phyloP scores from a whole-genome alignment of 2,888 invertebrate genomes.

The Seladonia tumulorum region DNA sequence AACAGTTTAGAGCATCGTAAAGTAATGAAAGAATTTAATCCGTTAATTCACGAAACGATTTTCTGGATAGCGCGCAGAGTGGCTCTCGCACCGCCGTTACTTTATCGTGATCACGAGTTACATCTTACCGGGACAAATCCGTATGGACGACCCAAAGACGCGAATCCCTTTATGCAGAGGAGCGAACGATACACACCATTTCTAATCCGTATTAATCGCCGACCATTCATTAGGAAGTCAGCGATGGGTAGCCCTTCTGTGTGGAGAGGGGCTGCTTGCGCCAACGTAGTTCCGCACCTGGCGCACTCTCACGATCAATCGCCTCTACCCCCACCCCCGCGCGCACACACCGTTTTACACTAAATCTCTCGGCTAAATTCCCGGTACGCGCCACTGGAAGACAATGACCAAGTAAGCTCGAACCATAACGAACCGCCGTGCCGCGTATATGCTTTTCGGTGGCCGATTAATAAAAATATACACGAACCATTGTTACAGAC shows the following conservation, averaged over 20 bases:
- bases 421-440: slow-evolving; percentile 30
- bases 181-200: slow-evolving; percentile 51
- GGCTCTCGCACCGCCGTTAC: neutral
- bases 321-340: slow-evolving; percentile 9
- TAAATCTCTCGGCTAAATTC: slow-evolving; percentile 66
- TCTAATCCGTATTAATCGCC: slow-evolving; percentile 69
- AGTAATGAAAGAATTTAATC: neutral
- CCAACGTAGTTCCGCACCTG: slow-evolving; percentile 66
- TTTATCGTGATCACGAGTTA: slow-evolving; percentile 1
- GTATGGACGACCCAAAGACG: slow-evolving; percentile 20
- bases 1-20: neutral
- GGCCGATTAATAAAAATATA: slow-evolving; percentile 24
- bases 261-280: slow-evolving; percentile 32
- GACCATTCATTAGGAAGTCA: slow-evolving; percentile 70
- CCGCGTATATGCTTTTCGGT: slow-evolving; percentile 18
- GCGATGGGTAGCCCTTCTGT: slow-evolving; percentile 50
- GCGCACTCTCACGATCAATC: slow-evolving; percentile 69
- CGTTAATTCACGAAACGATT: neutral
- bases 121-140: slow-evolving; percentile 6
- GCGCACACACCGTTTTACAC: slow-evolving; percentile 44
- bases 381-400: slow-evolving; percentile 48
- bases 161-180: slow-evolving; percentile 21
- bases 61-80: too few relatives aligned
- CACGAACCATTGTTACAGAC: neutral
- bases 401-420: slow-evolving; percentile 61